Conservation (phyloP, 2,797 vertebrate species). For the Anas bahamensis region DNA sequence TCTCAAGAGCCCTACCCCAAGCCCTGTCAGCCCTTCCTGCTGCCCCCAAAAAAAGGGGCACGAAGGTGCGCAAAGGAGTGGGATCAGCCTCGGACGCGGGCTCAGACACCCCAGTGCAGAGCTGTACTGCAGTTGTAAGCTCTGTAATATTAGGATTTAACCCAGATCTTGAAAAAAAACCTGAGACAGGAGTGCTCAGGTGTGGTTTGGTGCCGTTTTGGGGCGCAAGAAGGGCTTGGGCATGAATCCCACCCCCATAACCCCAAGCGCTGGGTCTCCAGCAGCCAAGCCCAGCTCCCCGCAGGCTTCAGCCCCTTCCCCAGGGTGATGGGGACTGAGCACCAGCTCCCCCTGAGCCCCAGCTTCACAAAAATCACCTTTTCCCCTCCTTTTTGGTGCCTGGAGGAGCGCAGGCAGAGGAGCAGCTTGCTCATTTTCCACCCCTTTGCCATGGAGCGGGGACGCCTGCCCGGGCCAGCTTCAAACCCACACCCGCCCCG, state of each 20-base stretch:
- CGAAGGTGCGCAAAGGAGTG: too few species aligned
- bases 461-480: background rate
- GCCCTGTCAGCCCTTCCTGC: background rate
- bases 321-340: background rate
- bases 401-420: background rate
- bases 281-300: background rate
- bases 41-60: too few species aligned
- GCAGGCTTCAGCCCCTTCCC: background rate
- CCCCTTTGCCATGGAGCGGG: too few species aligned
- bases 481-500: background rate
- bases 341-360: background rate
- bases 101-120: background rate
- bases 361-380: background rate
- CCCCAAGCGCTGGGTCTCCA: background rate
- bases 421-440: background rate
- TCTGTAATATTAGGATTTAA: background rate
- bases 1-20: background rate
- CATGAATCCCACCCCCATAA: background rate
- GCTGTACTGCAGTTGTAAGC: background rate
- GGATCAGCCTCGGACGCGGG: fast-evolving
- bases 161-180: background rate
- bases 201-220: background rate
- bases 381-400: background rate
- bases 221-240: background rate
- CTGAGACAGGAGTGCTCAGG: background rate